phyloP scores from a whole-genome alignment of 2,888 invertebrate species.

The Caenorhabditis panamensis region DNA sequence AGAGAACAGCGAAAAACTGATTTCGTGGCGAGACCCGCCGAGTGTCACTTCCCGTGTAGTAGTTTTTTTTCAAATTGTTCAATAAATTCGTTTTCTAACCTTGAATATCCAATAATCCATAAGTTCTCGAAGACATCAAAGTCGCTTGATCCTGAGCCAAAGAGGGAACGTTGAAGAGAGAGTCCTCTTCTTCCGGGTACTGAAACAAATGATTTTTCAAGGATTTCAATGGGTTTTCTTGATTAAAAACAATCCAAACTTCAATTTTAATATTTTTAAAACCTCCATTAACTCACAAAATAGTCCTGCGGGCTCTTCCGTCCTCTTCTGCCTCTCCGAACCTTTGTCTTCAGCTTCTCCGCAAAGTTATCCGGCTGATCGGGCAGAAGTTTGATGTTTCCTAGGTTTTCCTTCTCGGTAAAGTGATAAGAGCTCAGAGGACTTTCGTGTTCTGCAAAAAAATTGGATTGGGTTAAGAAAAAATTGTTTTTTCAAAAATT shows the following conservation, averaged over 20 bases:
- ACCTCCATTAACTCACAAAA: neutral
- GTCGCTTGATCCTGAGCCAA: slow-evolving; percentile 32
- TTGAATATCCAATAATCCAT: slow-evolving; percentile 34
- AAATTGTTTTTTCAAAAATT: neutral
- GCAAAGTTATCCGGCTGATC: slow-evolving; percentile 7
- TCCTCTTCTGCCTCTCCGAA: slow-evolving; percentile 16
- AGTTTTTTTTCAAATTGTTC: neutral
- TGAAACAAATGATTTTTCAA: slow-evolving; percentile 11
- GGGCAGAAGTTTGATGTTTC: slow-evolving; percentile 18
- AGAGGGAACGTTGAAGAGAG: slow-evolving; percentile 51
- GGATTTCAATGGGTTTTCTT: neutral
- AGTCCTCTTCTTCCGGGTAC: slow-evolving; percentile 56
- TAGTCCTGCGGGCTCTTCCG: slow-evolving; percentile 42
- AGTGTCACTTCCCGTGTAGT: too few species aligned
- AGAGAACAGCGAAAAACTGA: neutral
- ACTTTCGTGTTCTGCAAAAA: slow-evolving; percentile 33
- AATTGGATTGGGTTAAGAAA: neutral
- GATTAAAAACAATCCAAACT: too few species aligned
- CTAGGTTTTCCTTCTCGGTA: slow-evolving; percentile 16
- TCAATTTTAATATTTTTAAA: neutral
- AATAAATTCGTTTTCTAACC: slow-evolving; percentile 8
- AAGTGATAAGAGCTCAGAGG: slow-evolving; percentile 19
- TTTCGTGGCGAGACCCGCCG: too few species aligned
- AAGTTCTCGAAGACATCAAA: slow-evolving; percentile 13
- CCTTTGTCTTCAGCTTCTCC: slow-evolving; percentile 10